Evolutionary conservation across 2,888 invertebrate genomes (phyloP), one percentile per base, ranked within the genome.

Genomic region (Pristionchus japonicus): DNA sequence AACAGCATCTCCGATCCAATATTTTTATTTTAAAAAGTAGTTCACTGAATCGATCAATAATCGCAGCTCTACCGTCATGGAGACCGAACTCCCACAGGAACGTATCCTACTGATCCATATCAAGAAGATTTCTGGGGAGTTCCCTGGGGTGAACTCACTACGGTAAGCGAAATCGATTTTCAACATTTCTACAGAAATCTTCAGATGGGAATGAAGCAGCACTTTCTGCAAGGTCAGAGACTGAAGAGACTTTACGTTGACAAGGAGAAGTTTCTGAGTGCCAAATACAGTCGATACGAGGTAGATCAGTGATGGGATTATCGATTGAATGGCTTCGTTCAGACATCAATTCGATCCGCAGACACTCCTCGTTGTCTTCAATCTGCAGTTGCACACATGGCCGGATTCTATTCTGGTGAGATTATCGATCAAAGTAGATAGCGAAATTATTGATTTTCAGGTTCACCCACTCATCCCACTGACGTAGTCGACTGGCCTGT

Each of bases 21-120:
- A 9, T 43, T 43, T 43, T 11, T 6, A 43, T 6, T 43, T 43
- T n/a, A n/a, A n/a, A n/a, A n/a, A n/a, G n/a, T n/a, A n/a, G n/a
- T n/a, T n/a, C n/a, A n/a, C n/a, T n/a, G n/a, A n/a, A n/a, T 43
- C 43, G 43, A 34, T 37, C 20, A 2, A 37, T 70, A 1, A 1
- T 4, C n/a, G 52, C 86, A 92, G 92, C 37, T 93, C 6, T 93
- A 91, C 91, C 82, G 93, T 61, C 93, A 93, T 86, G 93, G 93
- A 40, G 92, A 92, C 77, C 89, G 93, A 17, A 89, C 91, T 4
- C 93, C 93, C 2, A 90, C 91, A 0, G 88, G 86, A 82, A 90
- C 91, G 0, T 92, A 89, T 74, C 87, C 91, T 13, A 89, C 86
- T 52, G 92, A 92, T 88, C 47, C 87, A 20, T 90, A 90, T 80